Evolutionary conservation across 2,888 invertebrate species (phyloP).

Genomic region (Acrobasis consociella): DNA sequence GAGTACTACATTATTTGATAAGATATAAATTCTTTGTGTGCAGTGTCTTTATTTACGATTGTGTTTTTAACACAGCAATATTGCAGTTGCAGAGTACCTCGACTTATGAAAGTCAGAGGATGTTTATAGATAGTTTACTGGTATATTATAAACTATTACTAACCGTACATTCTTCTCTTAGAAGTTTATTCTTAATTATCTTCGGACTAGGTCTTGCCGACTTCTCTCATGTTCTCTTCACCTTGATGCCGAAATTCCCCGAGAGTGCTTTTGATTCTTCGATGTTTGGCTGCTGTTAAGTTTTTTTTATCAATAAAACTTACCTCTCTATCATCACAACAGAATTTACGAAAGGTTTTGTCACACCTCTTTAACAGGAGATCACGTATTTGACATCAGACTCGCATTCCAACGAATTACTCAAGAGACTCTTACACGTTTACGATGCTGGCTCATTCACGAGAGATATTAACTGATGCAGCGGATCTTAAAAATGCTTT

Average conservation of each 20-base stretch:
- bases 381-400: constrained; percentile 16
- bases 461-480: constrained; percentile 31
- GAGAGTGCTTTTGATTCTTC: too few relatives aligned
- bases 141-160: too few relatives aligned
- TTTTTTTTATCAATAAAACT: too few relatives aligned
- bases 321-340: background rate
- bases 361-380: background rate
- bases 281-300: too few relatives aligned
- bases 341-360: background rate
- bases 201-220: too few relatives aligned
- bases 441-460: constrained; percentile 16
- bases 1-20: constrained; percentile 17
- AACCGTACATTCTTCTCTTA: too few relatives aligned
- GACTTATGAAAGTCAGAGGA: too few relatives aligned
- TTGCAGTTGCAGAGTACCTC: too few relatives aligned
- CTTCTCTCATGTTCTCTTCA: too few relatives aligned
- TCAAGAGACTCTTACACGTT: constrained; percentile 13
- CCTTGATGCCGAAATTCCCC: too few relatives aligned
- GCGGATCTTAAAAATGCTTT: constrained; percentile 52
- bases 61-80: background rate
- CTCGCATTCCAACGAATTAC: constrained; percentile 6
- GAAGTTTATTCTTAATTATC: too few relatives aligned
- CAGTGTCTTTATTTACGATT: constrained; percentile 7
- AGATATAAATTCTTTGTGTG: constrained; percentile 18
- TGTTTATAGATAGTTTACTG: too few relatives aligned